Conservation (phyloP, 1,140 invertebrate species). For the Nasonia longicornis region DNA sequence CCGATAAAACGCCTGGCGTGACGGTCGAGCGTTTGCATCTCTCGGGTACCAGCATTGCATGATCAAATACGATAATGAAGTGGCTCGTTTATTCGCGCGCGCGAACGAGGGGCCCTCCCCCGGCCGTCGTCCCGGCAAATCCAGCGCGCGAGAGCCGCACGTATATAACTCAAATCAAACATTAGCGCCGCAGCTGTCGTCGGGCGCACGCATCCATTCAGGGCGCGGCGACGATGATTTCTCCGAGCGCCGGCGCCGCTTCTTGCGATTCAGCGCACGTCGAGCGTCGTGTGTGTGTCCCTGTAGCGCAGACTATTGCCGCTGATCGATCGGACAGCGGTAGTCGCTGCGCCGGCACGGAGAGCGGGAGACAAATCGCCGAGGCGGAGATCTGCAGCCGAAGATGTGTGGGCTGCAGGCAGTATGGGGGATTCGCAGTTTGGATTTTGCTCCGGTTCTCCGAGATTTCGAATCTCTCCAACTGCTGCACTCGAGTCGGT, state of each 20-base stretch:
- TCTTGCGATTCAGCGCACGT: slow-evolving; percentile 4
- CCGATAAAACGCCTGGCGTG: slow-evolving; percentile 22
- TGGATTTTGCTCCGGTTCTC: slow-evolving; percentile 1
- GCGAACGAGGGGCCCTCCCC: background rate
- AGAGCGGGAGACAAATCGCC: background rate
- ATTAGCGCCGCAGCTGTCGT: slow-evolving; percentile 1
- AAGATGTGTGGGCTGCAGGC: background rate
- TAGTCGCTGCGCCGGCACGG: background rate
- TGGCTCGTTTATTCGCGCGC: slow-evolving; percentile 48
- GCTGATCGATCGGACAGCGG: background rate
- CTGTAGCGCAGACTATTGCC: background rate
- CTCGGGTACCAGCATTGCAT: slow-evolving; percentile 32
- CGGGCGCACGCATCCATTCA: background rate
- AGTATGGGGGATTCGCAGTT: background rate
- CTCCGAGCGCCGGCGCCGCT: background rate
- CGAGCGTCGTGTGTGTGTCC: background rate
- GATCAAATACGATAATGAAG: slow-evolving; percentile 58
- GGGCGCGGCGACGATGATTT: background rate
- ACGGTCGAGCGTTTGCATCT: slow-evolving; percentile 44
- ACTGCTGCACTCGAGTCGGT: background rate
- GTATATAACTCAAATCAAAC: slow-evolving; percentile 24
- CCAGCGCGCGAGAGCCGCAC: background rate
- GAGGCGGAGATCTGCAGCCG: background rate
- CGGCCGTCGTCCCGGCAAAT: background rate
- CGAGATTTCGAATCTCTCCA: background rate